These are phyloP conservation scores for Micropterix aruncella DNA, from an alignment of 2,888 invertebrate species.

Conservation along the genomic window DNA sequence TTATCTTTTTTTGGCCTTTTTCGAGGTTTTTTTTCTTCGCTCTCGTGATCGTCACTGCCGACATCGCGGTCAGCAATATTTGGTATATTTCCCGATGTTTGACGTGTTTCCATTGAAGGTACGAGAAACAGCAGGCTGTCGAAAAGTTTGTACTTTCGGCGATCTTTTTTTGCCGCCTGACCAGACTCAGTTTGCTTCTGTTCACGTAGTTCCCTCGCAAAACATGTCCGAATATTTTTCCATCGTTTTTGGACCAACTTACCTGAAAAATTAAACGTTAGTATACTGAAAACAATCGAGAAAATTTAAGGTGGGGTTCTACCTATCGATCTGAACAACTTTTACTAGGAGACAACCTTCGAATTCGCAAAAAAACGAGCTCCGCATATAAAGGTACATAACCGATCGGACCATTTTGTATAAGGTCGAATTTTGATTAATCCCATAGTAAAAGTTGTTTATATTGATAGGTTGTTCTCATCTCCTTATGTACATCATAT, in stretches of 20 bases:
- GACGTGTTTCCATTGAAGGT: neutral
- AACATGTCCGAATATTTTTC: neutral
- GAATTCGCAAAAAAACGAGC: no score
- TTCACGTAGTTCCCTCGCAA: neutral
- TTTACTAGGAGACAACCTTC: no score
- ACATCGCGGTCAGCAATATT: neutral
- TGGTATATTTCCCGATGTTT: neutral
- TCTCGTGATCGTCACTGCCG: neutral
- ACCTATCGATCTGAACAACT: no score
- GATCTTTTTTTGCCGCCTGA: conserved; percentile 1
- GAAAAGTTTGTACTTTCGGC: neutral
- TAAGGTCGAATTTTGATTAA: no score
- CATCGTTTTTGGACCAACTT: neutral
- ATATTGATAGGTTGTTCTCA: no score
- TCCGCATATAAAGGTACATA: no score
- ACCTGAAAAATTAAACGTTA: no score
- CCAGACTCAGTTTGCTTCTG: neutral
- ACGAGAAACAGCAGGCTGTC: neutral
- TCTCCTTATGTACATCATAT: no score
- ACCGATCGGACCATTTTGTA: no score
- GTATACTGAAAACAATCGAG: no score
- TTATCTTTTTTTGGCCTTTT: neutral
- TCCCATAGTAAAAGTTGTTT: no score
- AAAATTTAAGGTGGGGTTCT: no score
- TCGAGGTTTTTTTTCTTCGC: neutral